Base-by-base conservation (phyloP, 2,797 vertebrate species). In the Lacerta agilis region DNA sequence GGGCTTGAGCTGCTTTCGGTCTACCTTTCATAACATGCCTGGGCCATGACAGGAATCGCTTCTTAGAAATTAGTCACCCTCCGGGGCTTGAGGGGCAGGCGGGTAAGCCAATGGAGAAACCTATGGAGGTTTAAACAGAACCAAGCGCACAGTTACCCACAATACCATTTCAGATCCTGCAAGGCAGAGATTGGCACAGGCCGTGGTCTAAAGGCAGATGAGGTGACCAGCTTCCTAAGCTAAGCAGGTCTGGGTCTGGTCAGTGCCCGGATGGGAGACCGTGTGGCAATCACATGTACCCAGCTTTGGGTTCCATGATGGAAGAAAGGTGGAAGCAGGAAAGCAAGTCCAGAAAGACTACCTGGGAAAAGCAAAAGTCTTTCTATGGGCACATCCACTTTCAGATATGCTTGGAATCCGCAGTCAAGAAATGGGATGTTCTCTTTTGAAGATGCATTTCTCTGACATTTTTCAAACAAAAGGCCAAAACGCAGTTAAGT, bases 1-100 rank as follows among this genome's bases (percentile, higher is more conserved):
- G 93, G 92, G 27, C 92, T 92, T 95, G 92, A 92, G 3, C 87
- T 90, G 0, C 88, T 88, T 90, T 89, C 92, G 86, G 83, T 67
- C 79, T 29, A 2, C 90, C 86, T 92, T 94, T 94, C 90, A 89
- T 36, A 80, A 85, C 86, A 85, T 49, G 8, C 78, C 71, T 0
- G 0, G 29, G 29, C 25, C 27, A 75, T 80, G 23, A 41, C 67
- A 88, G 80, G 58, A 29, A 0, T 77, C 49, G 45, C 41, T 38
- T 85, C 86, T 61, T 71, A 82, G 88, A 91, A 76, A 86, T 45
- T 67, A 91, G 79, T 87, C 91, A 17, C 81, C 86, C 69, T 88
- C 41, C 72, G 91, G 49, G 49, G 79, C 79, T 88, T 83, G 67
- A 92, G 58, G 43, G 49, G 17, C 20, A 9, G 8, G 29, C 25